Percentiles rank a stretch among this genome's conserved stretches.
These are phyloP conservation scores for Hemichromis elongatus DNA, from an alignment of 2,113 vertebrate genomes.

Conservation along the genomic window DNA sequence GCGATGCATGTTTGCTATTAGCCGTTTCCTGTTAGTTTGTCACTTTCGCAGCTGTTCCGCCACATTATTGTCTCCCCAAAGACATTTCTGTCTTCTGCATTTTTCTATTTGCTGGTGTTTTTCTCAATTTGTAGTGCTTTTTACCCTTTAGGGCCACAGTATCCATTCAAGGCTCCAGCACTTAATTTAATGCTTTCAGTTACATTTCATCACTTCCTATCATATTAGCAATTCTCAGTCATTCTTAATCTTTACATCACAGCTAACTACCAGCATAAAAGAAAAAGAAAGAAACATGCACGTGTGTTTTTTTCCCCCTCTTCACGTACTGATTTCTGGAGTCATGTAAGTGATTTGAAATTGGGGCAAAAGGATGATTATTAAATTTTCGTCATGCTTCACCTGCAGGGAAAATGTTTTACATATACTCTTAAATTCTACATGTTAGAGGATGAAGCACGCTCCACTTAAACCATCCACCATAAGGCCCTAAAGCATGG, in stretches of 20 bases:
- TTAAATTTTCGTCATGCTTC: slow-evolving; percentile 16
- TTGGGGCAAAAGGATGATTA: not conserved
- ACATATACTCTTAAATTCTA: slow-evolving; percentile 16
- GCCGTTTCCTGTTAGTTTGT: too few species aligned
- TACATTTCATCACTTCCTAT: not conserved
- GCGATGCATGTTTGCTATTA: too few species aligned
- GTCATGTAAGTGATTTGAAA: slow-evolving; percentile 13
- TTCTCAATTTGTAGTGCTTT: too few species aligned
- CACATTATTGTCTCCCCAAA: too few species aligned
- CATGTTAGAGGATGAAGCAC: slow-evolving; percentile 25
- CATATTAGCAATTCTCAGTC: not conserved
- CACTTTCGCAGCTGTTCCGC: too few species aligned
- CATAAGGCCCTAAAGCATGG: slow-evolving; percentile 11
- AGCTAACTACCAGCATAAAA: not conserved
- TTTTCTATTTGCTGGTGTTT: too few species aligned
- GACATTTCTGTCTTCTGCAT: too few species aligned
- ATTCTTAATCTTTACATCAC: not conserved
- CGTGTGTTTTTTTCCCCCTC: not conserved
- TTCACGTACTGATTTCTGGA: not conserved
- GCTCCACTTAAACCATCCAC: slow-evolving; percentile 2
- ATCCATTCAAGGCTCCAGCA: not conserved
- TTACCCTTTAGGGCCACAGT: not conserved
- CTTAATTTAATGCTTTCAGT: not conserved
- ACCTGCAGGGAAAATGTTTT: slow-evolving; percentile 22
- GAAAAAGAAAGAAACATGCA: not conserved